A percentile compares a stretch with the other conserved stretches of the same genome.
These are phyloP conservation scores for Troides oblongomaculatus DNA, from an alignment of 2,888 invertebrate genomes.

Conservation along the genomic window DNA sequence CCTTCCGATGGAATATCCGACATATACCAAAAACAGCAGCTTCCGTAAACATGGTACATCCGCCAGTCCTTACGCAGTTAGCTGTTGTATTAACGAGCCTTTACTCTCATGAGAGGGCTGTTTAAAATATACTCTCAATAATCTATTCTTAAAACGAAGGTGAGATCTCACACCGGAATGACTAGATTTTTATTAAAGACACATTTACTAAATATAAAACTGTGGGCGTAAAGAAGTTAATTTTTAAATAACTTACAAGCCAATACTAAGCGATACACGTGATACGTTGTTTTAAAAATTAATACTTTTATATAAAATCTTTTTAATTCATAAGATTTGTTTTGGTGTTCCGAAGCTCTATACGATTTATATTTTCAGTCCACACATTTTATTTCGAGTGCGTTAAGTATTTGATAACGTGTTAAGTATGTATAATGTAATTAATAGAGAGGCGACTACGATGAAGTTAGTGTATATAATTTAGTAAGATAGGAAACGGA, in stretches of 20 bases:
- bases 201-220: constrained; percentile 40
- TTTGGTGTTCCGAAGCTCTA: constrained; percentile 63
- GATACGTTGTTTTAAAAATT: constrained; percentile 27
- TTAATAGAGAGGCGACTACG: constrained; percentile 17
- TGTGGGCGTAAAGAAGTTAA: constrained; percentile 39
- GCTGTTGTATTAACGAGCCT: too few relatives aligned
- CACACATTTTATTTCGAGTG: constrained; percentile 27
- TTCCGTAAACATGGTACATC: too few relatives aligned
- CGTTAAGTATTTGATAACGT: constrained; percentile 27
- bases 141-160: constrained; percentile 48
- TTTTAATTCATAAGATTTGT: constrained; percentile 69
- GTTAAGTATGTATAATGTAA: constrained; percentile 18
- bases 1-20: too few relatives aligned
- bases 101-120: too few relatives aligned
- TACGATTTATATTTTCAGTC: constrained; percentile 33
- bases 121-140: constrained; percentile 32
- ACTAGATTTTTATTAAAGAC: constrained; percentile 45
- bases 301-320: constrained; percentile 44
- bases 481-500: constrained; percentile 24
- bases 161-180: constrained; percentile 47
- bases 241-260: constrained; percentile 25
- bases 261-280: constrained; percentile 27
- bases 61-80: too few relatives aligned
- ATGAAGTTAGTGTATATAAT: constrained; percentile 22
- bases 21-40: too few relatives aligned